These are phyloP conservation scores for Asteroscopus sphinx DNA, from an alignment of 2,888 invertebrate genomes.

Conservation along the genomic window DNA sequence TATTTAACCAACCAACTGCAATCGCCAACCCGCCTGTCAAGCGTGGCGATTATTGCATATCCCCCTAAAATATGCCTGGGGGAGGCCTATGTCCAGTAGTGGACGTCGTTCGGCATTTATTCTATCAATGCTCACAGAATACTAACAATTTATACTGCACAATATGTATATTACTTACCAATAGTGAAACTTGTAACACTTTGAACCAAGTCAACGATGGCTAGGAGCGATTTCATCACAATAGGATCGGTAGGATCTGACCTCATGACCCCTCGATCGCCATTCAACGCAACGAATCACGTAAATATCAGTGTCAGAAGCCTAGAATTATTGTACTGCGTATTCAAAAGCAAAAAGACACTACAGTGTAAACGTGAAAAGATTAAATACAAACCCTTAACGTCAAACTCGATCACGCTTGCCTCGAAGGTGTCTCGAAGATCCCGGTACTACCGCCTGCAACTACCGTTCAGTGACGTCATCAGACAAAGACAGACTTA, in stretches of 20 bases:
- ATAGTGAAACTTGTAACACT: not conserved
- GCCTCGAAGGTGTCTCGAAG: conserved; percentile 51
- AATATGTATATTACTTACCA: not conserved
- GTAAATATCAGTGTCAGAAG: conserved; percentile 22
- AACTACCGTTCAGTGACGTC: conserved; percentile 84
- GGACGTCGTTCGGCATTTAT: too few relatives aligned
- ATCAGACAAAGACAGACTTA: conserved; percentile 69
- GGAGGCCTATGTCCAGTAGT: too few relatives aligned
- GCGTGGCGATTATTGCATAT: too few relatives aligned
- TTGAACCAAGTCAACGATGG: conserved; percentile 2
- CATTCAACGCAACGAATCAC: conserved; percentile 33
- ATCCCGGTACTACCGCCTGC: conserved; percentile 64
- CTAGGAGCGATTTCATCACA: conserved; percentile 32
- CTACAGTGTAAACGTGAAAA: conserved; percentile 9
- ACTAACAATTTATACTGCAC: not conserved
- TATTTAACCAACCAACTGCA: too few relatives aligned
- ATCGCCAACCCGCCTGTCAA: too few relatives aligned
- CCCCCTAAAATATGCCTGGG: too few relatives aligned
- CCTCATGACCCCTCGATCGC: conserved; percentile 39
- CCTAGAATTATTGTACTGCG: conserved; percentile 10
- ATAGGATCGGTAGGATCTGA: conserved; percentile 26
- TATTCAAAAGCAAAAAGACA: conserved; percentile 14
- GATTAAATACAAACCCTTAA: conserved; percentile 37
- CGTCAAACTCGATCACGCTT: conserved; percentile 44
- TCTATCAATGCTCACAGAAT: too few relatives aligned